Evolutionary conservation across 1,140 invertebrate species (phyloP).

Genomic region (Platyura marginata): DNA sequence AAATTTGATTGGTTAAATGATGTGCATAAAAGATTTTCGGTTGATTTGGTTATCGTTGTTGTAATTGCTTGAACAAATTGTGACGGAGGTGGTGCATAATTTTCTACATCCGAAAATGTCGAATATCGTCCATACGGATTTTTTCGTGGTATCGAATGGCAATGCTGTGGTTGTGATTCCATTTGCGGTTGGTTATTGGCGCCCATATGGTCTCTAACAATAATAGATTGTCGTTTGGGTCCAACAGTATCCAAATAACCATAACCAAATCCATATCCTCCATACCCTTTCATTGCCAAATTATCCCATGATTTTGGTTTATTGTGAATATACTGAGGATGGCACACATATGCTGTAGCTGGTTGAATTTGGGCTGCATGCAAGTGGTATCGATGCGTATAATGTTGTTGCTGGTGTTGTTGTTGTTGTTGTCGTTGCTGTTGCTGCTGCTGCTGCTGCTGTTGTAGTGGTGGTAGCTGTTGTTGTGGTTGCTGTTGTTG

Average conservation of each 20-base stretch:
- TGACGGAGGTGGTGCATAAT: conserved; percentile 23
- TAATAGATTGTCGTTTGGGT: conserved; percentile 23
- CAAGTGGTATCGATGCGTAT: conserved; percentile 21
- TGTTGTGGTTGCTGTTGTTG: conserved; percentile 16
- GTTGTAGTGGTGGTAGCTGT: conserved; percentile 19
- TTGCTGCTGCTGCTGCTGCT: conserved; percentile 16
- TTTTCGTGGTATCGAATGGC: conserved; percentile 27
- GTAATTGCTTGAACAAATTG: conserved; percentile 26
- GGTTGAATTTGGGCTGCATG: conserved; percentile 29
- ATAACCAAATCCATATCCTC: conserved; percentile 68
- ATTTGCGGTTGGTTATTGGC: neutral
- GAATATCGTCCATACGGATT: conserved; percentile 28
- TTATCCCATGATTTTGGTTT: conserved; percentile 81
- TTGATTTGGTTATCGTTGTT: conserved; percentile 45
- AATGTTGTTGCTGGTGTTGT: conserved; percentile 18
- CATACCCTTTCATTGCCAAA: conserved; percentile 60
- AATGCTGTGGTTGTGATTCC: conserved; percentile 23
- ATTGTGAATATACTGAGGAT: conserved; percentile 33
- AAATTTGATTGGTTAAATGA: conserved; percentile 7
- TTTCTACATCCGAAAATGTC: conserved; percentile 23
- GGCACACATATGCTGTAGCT: conserved; percentile 20
- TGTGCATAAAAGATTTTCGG: conserved; percentile 48
- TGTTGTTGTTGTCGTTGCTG: conserved; percentile 20
- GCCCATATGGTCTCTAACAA: neutral
- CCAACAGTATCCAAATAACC: conserved; percentile 51